Percentiles rank a stretch among this genome's conserved stretches.
phyloP scores from a whole-genome alignment of 2,113 vertebrate genomes.

The Hippocampus barbouri region DNA sequence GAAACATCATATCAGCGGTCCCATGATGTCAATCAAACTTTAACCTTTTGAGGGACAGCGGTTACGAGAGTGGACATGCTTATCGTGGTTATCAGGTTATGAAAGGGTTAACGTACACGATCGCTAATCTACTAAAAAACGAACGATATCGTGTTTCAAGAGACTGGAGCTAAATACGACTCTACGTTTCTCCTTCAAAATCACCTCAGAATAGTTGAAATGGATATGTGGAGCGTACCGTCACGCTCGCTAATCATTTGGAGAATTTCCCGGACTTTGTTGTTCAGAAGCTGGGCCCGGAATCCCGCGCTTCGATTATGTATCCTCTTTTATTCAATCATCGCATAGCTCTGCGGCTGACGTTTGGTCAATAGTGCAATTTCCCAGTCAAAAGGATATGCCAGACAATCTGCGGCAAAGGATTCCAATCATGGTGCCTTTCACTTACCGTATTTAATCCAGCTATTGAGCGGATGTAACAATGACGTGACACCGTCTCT shows the following conservation, averaged over 20 bases:
- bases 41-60: too few species aligned
- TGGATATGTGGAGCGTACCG: not conserved
- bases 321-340: constrained; percentile 91
- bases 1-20: too few species aligned
- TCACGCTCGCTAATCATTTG: constrained; percentile 40
- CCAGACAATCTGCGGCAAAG: constrained; percentile 79
- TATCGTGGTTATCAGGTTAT: too few species aligned
- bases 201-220: not conserved
- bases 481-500: constrained; percentile 60
- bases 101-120: too few species aligned
- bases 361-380: constrained; percentile 97
- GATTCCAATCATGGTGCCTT: constrained; percentile 87
- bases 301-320: constrained; percentile 83
- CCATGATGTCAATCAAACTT: too few species aligned
- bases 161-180: not conserved
- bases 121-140: too few species aligned
- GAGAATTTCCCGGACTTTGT: constrained; percentile 71
- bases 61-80: too few species aligned
- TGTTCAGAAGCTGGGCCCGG: constrained; percentile 67
- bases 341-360: constrained; percentile 77
- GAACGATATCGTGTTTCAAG: not conserved
- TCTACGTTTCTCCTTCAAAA: not conserved
- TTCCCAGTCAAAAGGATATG: constrained; percentile 87
- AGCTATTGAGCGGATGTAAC: constrained; percentile 76
- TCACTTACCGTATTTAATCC: constrained; percentile 71